Percentiles rank a stretch among this genome's conserved stretches.
Evolutionary conservation across 2,113 vertebrate genomes (phyloP).

Genomic region (Motacilla tschutschensis): DNA sequence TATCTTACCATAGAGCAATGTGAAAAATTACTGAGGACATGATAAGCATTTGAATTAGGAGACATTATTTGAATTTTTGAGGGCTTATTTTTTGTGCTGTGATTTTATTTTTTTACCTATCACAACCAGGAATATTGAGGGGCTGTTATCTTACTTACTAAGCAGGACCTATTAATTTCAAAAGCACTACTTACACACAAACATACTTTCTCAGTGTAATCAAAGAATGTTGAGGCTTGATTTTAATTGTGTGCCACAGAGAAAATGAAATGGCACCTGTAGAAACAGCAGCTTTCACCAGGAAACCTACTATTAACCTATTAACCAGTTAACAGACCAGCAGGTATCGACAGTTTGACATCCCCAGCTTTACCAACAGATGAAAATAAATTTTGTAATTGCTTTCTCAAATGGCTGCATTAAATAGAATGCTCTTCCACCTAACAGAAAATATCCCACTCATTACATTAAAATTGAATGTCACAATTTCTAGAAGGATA

Average conservation of each 20-base stretch:
- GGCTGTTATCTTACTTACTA: neutral
- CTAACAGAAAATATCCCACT: neutral
- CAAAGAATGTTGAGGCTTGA: neutral
- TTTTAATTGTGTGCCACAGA: neutral
- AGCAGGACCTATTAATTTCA: neutral
- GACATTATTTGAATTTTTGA: neutral
- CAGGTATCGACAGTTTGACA: neutral
- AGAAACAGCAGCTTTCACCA: neutral
- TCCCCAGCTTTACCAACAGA: neutral
- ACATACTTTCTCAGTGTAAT: neutral
- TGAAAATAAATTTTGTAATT: neutral
- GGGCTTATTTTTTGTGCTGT: neutral
- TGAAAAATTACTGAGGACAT: neutral
- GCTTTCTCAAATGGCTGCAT: slow-evolving; percentile 1
- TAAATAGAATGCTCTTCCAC: neutral
- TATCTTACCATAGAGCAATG: neutral
- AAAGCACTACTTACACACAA: neutral
- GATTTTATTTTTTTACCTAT: neutral
- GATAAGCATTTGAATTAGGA: neutral
- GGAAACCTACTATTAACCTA: neutral
- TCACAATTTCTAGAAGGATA: neutral
- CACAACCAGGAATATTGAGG: neutral
- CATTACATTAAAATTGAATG: neutral
- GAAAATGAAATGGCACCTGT: neutral
- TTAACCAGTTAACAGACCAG: neutral